Evolutionary conservation across 2,113 vertebrate species (phyloP), one percentile per base, ranked within the genome.

Genomic region (Connochaetes taurinus): DNA sequence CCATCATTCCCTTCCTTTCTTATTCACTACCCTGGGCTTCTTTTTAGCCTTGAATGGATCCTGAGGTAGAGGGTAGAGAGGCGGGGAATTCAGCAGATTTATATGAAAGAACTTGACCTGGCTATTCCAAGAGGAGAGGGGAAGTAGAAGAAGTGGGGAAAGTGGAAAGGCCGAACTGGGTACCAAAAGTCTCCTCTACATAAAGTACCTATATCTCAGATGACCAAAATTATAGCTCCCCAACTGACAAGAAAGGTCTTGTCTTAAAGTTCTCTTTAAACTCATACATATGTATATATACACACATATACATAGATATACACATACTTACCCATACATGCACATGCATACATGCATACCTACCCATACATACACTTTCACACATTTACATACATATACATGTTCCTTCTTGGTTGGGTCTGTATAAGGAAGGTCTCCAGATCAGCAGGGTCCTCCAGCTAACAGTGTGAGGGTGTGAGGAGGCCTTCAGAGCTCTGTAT

Each of bases 191-290:
- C 78, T 36, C 3, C 50, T 91, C 62, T 91, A 57, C 17, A 62
- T 45, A 94, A 93, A 84, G 57, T 64, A 31, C 31, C 47, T 27
- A 29, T 84, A 52, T 94, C 47, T 85, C 55, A 58, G 52, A 84
- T 97, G 57, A 91, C 29, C 36, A 45, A 93, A 64, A 90, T 87
- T 90, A 64, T 92, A 94, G 81, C 19, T 90, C 31, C 55, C 43
- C 96, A 57, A 80, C 62, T 90, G n/a, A 90, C 53, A 50, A 50
- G 27, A 97, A 86, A 95, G 64, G 21, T 33, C 53, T 50, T 90
- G 23, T 87, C 52, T 11, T 80, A 27, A 91, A 92, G 10, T 97
- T 86, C 60, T 87, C 40, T 94, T 85, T 87, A 67, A 96, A 95
- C 80, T 92, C 50, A 90, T 50, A 64, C 7, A 55, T 25, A 47